Evolutionary conservation across 2,888 invertebrate genomes (phyloP), one percentile per base, ranked within the genome.

Genomic region (Cistogaster globosa): DNA sequence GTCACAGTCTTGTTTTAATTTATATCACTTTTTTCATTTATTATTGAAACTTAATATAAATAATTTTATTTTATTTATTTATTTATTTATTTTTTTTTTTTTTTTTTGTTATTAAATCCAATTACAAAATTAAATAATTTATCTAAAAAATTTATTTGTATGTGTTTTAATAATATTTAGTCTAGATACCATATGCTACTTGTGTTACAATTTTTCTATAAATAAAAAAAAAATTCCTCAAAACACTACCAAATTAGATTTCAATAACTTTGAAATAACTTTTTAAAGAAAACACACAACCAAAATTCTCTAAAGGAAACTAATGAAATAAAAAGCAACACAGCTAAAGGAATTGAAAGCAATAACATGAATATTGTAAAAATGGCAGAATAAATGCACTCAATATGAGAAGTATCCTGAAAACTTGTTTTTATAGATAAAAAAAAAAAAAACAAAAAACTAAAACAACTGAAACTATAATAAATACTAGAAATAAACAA

Each of bases 351-450:
- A 77, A 77, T 77, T 83, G 65, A 72, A 77, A 75, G 72, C 58
- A 77, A 69, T 71, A 83, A 58, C 58, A 67, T 11, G 20, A 55
- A 60, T 78, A 69, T 55, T 69, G 72, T 65, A 72, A 67, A 74
- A 80, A 80, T 67, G 74, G 80, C 67, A 85, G 65, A 82, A 79
- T 85, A 82, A 82, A 85, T 85, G 85, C 78, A 82, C 85, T 85
- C 85, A 85, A 82, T 85, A 85, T 85, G 82, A 85, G 77, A 63
- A 69, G 62, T 69, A 78, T 62, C 48, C 53, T 67, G 69, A 45
- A 68, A 42, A 55, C 42, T 32, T 12, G 18, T 26, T 58, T 58
- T 48, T 32, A 22, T n/a, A 53, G 36, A 48, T 12, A 69, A 42
- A 58, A 74, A 20, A 5, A 32, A 62, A 58, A 60, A 55, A 32